Conservation (phyloP, 2,113 vertebrate genomes). For the Rhodinocichla rosea region DNA sequence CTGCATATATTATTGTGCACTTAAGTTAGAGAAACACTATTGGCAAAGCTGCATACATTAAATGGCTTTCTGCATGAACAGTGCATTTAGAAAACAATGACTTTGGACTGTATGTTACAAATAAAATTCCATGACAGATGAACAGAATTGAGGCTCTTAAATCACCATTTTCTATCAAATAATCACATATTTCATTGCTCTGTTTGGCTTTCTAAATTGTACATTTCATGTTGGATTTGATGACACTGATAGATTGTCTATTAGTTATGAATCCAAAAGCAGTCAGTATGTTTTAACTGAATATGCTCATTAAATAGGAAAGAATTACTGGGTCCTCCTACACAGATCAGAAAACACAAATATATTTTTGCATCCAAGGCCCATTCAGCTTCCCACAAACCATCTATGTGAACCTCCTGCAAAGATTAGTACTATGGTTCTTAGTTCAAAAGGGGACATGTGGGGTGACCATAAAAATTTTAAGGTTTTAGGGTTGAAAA, state of each 20-base stretch:
- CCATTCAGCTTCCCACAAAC: not conserved
- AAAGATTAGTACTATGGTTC: not conserved
- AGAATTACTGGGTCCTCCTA: not conserved
- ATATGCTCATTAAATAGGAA: conserved; percentile 28
- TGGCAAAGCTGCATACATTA: not conserved
- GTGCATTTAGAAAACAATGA: not conserved
- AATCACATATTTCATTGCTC: conserved; percentile 6
- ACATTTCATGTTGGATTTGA: conserved; percentile 15
- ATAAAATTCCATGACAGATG: not conserved
- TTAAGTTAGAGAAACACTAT: not conserved
- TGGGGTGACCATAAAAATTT: not conserved
- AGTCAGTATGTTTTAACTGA: conserved; percentile 11
- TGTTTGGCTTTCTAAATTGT: conserved; percentile 9
- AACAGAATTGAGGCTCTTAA: not conserved
- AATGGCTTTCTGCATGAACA: not conserved
- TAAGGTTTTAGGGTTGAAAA: not conserved
- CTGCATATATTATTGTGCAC: not conserved
- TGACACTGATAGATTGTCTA: not conserved
- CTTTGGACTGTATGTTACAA: not conserved
- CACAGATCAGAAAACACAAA: not conserved
- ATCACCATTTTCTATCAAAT: conserved; percentile 33
- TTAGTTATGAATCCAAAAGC: not conserved
- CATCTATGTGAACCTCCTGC: not conserved
- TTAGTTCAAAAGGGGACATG: not conserved
- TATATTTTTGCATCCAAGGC: not conserved